A percentile compares a stretch with the other conserved stretches of the same genome.
phyloP scores from a whole-genome alignment of 2,888 invertebrate species.

The Trileptium ribeirensis region DNA sequence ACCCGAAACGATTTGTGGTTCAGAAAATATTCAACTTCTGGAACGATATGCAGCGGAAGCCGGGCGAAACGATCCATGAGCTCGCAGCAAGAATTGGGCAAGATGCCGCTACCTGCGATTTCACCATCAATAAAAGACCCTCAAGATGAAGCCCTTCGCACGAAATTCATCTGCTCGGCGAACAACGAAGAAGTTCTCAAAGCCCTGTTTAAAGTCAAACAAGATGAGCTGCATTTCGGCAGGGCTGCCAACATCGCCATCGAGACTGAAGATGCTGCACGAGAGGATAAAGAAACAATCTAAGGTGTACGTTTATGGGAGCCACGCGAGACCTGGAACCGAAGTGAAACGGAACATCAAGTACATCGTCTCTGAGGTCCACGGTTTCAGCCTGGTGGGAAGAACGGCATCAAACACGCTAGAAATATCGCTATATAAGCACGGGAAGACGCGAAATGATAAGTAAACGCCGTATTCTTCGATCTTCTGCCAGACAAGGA shows the following conservation, averaged over 20 bases:
- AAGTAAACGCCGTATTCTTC: no score
- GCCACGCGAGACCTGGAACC: no score
- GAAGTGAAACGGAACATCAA: neutral
- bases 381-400: neutral
- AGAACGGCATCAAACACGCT: neutral
- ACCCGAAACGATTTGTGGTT: slow-evolving; percentile 30
- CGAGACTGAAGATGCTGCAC: slow-evolving; percentile 35
- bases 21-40: slow-evolving; percentile 31
- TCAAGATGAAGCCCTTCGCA: neutral
- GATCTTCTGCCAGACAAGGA: no score
- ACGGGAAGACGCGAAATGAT: no score
- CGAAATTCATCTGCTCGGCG: slow-evolving; percentile 28
- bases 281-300: neutral
- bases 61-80: slow-evolving; percentile 34
- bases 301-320: no score
- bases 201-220: slow-evolving; percentile 34
- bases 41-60: slow-evolving; percentile 31
- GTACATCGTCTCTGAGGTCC: neutral
- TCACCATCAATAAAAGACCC: slow-evolving; percentile 23
- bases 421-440: neutral
- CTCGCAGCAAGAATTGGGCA: slow-evolving; percentile 28
- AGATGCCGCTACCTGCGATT: slow-evolving; percentile 31
- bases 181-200: slow-evolving; percentile 30
- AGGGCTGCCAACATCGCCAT: slow-evolving; percentile 30
- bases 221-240: slow-evolving; percentile 29